Evolutionary conservation across 2,888 invertebrate genomes (phyloP).

Genomic region (Trachelus stipa): DNA sequence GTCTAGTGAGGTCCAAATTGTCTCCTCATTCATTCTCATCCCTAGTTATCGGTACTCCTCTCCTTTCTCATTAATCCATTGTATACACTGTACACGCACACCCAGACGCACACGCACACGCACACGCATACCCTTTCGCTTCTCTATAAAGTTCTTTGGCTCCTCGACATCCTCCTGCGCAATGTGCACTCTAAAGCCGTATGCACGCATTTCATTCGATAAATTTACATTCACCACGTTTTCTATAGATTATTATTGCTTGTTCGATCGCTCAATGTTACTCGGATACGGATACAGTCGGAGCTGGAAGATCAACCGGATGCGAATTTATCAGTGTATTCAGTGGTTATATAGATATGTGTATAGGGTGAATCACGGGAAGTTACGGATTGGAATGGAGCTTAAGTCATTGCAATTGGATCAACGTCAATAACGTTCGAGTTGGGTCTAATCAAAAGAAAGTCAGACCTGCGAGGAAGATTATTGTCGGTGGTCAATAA

Average conservation of each 20-base stretch:
- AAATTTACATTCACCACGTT: conserved; percentile 49
- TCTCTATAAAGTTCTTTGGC: background rate
- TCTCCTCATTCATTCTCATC: background rate
- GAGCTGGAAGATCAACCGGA: background rate
- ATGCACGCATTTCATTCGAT: conserved; percentile 10
- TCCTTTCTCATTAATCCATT: background rate
- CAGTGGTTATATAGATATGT: background rate
- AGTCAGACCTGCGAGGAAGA: too few relatives aligned
- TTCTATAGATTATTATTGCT: conserved; percentile 64
- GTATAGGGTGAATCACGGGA: too few relatives aligned
- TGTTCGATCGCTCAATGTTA: conserved; percentile 61
- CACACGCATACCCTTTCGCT: background rate
- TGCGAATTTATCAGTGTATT: background rate
- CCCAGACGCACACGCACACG: too few relatives aligned
- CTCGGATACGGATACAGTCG: conserved; percentile 45
- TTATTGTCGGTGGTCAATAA: too few relatives aligned
- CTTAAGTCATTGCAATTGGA: too few relatives aligned
- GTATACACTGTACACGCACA: background rate
- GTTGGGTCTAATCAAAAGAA: too few relatives aligned
- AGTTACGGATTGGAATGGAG: too few relatives aligned
- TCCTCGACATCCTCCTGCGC: background rate
- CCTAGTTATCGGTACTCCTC: background rate
- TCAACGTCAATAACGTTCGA: too few relatives aligned
- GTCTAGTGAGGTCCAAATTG: background rate
- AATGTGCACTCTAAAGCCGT: background rate